Percentiles rank a stretch among this genome's conserved stretches.
Evolutionary conservation across 2,113 vertebrate genomes (phyloP).

Genomic region (Okapia johnstoni): DNA sequence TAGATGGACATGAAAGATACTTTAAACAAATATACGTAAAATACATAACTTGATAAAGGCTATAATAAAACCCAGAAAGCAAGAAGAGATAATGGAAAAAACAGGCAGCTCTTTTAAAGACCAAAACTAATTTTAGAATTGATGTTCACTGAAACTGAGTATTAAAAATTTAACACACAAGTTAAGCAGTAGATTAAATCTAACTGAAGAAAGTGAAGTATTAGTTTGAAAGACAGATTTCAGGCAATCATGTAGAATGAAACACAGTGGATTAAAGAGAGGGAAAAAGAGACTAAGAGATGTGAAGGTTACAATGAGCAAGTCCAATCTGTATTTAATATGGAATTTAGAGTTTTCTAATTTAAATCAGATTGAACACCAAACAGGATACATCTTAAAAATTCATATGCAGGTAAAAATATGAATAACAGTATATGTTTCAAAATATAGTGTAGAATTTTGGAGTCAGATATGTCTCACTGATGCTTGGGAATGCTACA

Average conservation of each 20-base stretch:
- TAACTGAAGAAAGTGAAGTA: not conserved
- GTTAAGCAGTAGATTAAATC: not conserved
- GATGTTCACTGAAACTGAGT: not conserved
- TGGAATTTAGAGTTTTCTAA: not conserved
- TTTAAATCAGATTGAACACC: not conserved
- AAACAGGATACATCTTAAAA: not conserved
- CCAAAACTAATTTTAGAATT: not conserved
- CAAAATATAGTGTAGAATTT: not conserved
- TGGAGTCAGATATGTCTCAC: not conserved
- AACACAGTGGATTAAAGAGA: not conserved
- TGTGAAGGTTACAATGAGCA: not conserved
- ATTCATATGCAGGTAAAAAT: not conserved
- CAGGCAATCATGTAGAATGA: not conserved
- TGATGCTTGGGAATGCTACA: not conserved
- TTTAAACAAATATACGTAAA: not conserved
- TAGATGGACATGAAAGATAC: not conserved
- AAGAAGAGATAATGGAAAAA: not conserved
- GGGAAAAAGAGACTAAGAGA: not conserved
- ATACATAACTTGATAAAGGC: not conserved
- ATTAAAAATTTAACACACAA: not conserved
- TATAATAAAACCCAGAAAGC: not conserved
- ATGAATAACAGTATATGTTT: not conserved
- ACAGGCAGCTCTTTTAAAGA: not conserved
- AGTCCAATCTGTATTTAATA: not conserved
- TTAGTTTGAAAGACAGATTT: not conserved